Percentiles rank a stretch among this genome's conserved stretches.
Evolutionary conservation across 2,888 invertebrate genomes (phyloP).

Genomic region (Drosophila hamatofila): DNA sequence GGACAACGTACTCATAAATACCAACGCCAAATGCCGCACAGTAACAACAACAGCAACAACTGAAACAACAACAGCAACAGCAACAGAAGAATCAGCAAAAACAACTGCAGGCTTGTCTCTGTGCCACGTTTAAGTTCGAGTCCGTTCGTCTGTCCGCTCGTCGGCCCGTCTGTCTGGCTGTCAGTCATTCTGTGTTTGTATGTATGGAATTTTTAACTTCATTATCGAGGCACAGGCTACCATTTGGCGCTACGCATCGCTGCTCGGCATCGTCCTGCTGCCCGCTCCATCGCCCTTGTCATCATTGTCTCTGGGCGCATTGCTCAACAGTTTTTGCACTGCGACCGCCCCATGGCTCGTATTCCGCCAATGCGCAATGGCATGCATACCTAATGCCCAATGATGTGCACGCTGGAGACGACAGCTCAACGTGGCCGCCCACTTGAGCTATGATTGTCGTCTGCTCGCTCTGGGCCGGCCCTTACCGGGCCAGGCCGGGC

Average conservation of each 20-base stretch:
- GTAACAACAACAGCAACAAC: conserved; percentile 44
- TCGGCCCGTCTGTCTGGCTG: conserved; percentile 30
- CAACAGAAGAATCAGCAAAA: conserved; percentile 19
- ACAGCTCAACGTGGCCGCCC: conserved; percentile 32
- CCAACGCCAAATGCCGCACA: conserved; percentile 79
- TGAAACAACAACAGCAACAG: conserved; percentile 27
- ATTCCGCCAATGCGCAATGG: conserved; percentile 57
- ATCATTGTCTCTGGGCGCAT: conserved; percentile 69
- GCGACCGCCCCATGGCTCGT: conserved; percentile 27
- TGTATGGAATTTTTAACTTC: conserved; percentile 80
- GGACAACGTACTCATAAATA: conserved; percentile 83
- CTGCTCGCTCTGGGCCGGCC: not conserved
- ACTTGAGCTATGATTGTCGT: conserved; percentile 43
- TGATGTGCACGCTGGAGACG: conserved; percentile 68
- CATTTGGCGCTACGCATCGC: conserved; percentile 62
- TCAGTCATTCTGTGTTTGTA: conserved; percentile 69
- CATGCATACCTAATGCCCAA: conserved; percentile 79
- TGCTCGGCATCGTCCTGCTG: conserved; percentile 31
- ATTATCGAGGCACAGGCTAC: conserved; percentile 68
- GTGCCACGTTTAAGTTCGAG: conserved; percentile 14
- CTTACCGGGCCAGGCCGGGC: not conserved
- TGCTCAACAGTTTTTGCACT: conserved; percentile 65
- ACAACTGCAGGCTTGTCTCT: conserved; percentile 55
- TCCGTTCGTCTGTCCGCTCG: not conserved
- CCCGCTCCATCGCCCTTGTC: conserved; percentile 33